These are phyloP conservation scores for Drosophila micromelanica DNA, from an alignment of 1,140 invertebrate genomes.

Conservation along the genomic window DNA sequence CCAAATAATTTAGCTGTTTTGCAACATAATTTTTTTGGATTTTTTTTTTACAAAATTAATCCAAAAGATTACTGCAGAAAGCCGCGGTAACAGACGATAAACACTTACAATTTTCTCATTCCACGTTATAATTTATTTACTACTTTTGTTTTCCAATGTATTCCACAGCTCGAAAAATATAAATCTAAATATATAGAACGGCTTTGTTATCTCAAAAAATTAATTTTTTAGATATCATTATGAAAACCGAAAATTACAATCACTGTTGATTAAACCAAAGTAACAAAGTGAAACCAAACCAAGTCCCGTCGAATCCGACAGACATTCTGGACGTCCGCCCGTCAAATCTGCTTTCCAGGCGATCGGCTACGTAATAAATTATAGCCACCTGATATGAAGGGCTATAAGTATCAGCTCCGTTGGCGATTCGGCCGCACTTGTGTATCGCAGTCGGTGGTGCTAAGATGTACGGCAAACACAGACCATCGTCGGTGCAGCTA, in stretches of 20 bases:
- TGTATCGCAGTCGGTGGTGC: constrained; percentile 19
- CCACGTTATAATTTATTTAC: too few species aligned
- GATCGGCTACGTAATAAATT: constrained; percentile 44
- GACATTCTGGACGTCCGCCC: constrained; percentile 1
- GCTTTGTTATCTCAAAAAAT: constrained; percentile 2
- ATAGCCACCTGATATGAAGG: constrained; percentile 35
- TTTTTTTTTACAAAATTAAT: too few species aligned
- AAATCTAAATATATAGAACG: not conserved
- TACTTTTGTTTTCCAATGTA: not conserved
- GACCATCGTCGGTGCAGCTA: not conserved
- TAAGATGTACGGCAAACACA: constrained; percentile 36
- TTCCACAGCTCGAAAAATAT: not conserved
- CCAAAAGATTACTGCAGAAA: too few species aligned
- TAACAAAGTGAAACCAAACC: not conserved
- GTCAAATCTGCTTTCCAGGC: constrained; percentile 20
- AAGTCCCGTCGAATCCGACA: not conserved
- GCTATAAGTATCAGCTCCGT: constrained; percentile 13
- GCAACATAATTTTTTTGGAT: too few species aligned
- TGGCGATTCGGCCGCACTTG: constrained; percentile 32
- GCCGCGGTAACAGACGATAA: too few species aligned
- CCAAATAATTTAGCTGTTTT: too few species aligned
- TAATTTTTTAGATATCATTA: constrained; percentile 17
- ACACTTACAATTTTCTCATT: too few species aligned
- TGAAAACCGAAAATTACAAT: constrained; percentile 1
- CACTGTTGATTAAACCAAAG: constrained; percentile 3